phyloP scores from a whole-genome alignment of 2,797 vertebrate species.

The Microctenopoma stevenorrisi region DNA sequence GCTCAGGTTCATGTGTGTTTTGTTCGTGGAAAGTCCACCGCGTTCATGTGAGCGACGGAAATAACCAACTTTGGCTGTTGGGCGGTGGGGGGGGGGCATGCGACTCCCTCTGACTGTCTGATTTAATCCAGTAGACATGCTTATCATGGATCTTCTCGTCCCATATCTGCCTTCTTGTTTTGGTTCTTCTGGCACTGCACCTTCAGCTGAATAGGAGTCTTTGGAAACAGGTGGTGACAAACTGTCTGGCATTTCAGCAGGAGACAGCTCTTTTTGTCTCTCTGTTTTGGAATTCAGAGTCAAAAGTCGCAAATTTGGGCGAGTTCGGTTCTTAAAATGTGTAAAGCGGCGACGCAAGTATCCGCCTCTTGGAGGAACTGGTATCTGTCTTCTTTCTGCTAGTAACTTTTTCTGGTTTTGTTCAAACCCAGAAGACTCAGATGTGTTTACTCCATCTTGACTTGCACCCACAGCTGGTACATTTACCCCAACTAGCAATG shows the following conservation, averaged over 20 bases:
- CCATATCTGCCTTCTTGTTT: neutral
- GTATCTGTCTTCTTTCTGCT: slow-evolving; percentile 13
- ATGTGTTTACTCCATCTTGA: neutral
- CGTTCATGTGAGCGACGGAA: slow-evolving; percentile 8
- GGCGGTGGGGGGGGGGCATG: slow-evolving; percentile 18
- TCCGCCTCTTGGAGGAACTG: slow-evolving; percentile 14
- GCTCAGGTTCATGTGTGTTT: slow-evolving; percentile 47
- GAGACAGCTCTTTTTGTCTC: slow-evolving; percentile 8
- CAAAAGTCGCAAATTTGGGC: neutral
- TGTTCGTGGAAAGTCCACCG: slow-evolving; percentile 56
- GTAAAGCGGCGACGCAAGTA: neutral
- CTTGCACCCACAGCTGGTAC: neutral
- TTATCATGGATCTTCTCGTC: neutral
- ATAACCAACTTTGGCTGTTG: slow-evolving; percentile 16
- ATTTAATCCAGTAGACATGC: slow-evolving; percentile 3
- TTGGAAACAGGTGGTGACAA: slow-evolving; percentile 1
- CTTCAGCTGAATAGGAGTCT: slow-evolving; percentile 4
- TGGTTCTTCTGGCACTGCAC: neutral
- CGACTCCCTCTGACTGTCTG: slow-evolving; percentile 18
- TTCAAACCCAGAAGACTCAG: slow-evolving; percentile 5
- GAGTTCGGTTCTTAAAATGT: slow-evolving; percentile 57
- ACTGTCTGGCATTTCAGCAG: slow-evolving; percentile 1
- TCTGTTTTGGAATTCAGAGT: slow-evolving; percentile 21
- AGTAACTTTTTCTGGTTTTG: slow-evolving; percentile 26
- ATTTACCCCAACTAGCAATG: slow-evolving; percentile 8